Evolutionary conservation across 2,888 invertebrate genomes (phyloP), one percentile per base, ranked within the genome.

Genomic region (Dolomedes plantarius): DNA sequence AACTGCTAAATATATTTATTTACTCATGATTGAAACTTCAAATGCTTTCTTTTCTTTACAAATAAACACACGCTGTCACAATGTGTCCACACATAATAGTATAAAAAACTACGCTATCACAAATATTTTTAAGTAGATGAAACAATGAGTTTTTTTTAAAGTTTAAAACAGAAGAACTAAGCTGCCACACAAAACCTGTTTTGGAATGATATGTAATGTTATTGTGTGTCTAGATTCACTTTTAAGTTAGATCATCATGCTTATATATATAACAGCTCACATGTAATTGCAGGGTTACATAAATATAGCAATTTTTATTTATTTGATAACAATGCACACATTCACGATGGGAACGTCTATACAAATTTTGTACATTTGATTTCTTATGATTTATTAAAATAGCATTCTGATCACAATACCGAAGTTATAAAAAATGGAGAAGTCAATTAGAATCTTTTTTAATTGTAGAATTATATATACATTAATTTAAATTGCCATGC

Each of bases 91-190:
- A 69, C 39, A 69, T 28, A n/a, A 69, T 28, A 69, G 69, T 69
- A 69, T 69, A 69, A 69, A n/a, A 69, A 69, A 69, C 69, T 69
- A 69, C 41, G 36, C 69, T 69, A 69, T 69, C 69, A 69, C 69
- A 69, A 69, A 32, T 69, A 69, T 16, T 69, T n/a, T n/a, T 69
- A 69, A 69, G 69, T 69, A 69, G 69, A 13, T 69, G 23, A 39
- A n/a, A 67, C 31, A 67, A 32, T 67, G 36, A 36, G 19, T 56
- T 23, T 56, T 3, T n/a, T n/a, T n/a, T n/a, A n/a, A 56, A 23
- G 23, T 56, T 23, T 56, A 19, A 56, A 56, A 67, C 36, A 36
- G 36, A 67, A 67, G 16, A 32, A 32, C 19, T 67, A 23, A 67
- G 36, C 31, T 67, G 67, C 36, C 31, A 67, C 67, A 67, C 19